These are phyloP conservation scores for Cynocephalus volans DNA, from an alignment of 2,113 vertebrate species.

Conservation along the genomic window DNA sequence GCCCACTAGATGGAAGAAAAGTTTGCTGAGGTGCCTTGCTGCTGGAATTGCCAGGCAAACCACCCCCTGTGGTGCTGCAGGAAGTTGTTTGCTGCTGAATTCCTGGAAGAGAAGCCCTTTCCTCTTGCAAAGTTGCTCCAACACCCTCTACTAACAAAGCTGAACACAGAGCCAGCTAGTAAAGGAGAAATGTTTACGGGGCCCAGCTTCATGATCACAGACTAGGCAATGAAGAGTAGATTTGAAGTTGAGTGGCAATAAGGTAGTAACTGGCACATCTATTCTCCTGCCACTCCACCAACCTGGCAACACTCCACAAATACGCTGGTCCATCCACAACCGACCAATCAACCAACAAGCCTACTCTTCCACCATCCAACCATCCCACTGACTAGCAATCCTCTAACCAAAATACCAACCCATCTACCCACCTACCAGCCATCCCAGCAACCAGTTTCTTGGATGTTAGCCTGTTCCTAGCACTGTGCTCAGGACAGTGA, in stretches of 20 bases:
- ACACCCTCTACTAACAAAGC: neutral
- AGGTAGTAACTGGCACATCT: too few relatives aligned
- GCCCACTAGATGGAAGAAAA: neutral
- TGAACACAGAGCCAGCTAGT: neutral
- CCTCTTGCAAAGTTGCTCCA: neutral
- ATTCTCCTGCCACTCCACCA: neutral
- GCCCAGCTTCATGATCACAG: too few relatives aligned
- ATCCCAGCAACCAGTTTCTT: neutral
- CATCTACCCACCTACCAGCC: neutral
- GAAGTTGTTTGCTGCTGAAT: rapidly evolving
- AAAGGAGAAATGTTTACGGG: neutral
- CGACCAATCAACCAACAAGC: neutral
- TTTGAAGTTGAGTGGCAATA: neutral
- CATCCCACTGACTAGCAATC: neutral
- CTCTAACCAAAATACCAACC: neutral
- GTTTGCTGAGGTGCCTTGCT: too few relatives aligned
- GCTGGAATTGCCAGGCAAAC: neutral
- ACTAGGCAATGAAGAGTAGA: neutral
- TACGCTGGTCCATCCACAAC: too few relatives aligned
- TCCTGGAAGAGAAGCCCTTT: neutral
- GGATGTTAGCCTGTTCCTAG: neutral
- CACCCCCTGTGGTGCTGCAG: neutral
- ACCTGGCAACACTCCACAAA: neutral
- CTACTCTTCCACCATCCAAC: neutral
- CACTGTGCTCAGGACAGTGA: neutral